Evolutionary conservation across 1,140 invertebrate species (phyloP).

Genomic region (Neoseiulus cucumeris): DNA sequence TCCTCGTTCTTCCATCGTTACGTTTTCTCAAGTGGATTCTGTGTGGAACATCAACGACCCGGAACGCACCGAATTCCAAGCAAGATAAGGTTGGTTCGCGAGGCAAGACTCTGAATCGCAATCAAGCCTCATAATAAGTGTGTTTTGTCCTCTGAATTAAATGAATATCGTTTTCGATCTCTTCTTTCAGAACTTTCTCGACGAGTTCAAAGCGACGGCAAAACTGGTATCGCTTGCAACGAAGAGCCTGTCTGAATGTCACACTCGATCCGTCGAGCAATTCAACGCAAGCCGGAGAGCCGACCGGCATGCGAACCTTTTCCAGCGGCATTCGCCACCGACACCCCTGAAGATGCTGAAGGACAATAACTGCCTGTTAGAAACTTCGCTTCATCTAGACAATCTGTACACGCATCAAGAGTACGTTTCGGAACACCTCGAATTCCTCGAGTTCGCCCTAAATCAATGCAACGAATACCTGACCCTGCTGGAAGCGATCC

Average conservation of each 20-base stretch:
- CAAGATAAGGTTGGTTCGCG: slow-evolving; percentile 28
- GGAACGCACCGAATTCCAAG: slow-evolving; percentile 23
- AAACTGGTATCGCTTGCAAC: slow-evolving; percentile 33
- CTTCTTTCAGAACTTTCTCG: slow-evolving; percentile 27
- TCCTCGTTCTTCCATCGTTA: not conserved
- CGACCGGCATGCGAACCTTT: not conserved
- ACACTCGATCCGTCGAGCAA: slow-evolving; percentile 27
- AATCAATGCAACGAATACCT: slow-evolving; percentile 34
- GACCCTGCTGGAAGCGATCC: slow-evolving; percentile 30
- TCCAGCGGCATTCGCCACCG: not conserved
- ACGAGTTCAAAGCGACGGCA: slow-evolving; percentile 32
- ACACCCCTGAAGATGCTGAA: not conserved
- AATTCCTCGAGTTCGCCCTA: slow-evolving; percentile 33
- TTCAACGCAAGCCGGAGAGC: slow-evolving; percentile 19
- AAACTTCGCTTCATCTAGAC: slow-evolving; percentile 2
- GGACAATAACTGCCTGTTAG: slow-evolving; percentile 10
- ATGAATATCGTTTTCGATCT: not conserved
- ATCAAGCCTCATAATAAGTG: too few species aligned
- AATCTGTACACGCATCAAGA: slow-evolving; percentile 19
- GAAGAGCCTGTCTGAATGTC: slow-evolving; percentile 30
- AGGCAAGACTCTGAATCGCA: not conserved
- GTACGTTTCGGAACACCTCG: slow-evolving; percentile 32
- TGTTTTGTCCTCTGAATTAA: slow-evolving; percentile 9
- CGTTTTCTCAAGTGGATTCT: slow-evolving; percentile 9
- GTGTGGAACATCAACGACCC: slow-evolving; percentile 2